Evolutionary conservation across 2,113 vertebrate species (phyloP).

Genomic region (Callopanchax toddi): DNA sequence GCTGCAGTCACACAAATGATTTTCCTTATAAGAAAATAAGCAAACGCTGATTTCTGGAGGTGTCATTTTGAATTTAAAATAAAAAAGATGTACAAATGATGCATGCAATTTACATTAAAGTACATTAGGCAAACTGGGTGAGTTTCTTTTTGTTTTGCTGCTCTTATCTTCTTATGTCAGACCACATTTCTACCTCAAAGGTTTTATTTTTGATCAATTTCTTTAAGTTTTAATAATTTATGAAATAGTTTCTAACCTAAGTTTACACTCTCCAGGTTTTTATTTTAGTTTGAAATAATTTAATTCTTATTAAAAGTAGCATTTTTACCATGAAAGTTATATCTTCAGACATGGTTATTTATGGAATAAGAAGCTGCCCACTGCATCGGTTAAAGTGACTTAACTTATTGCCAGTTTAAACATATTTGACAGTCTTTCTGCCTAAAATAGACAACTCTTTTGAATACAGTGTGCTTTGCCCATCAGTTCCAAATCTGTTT

Average conservation of each 20-base stretch:
- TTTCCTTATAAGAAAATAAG: too few relatives aligned
- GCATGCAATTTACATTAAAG: too few relatives aligned
- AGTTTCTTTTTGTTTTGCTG: too few relatives aligned
- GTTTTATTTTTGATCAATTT: neutral
- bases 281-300: too few relatives aligned
- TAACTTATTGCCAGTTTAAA: neutral
- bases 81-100: too few relatives aligned
- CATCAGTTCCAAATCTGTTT: too few relatives aligned
- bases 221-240: neutral
- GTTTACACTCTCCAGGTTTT: neutral
- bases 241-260: neutral
- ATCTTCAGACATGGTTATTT: neutral
- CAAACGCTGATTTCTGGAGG: too few relatives aligned
- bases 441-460: constrained; percentile 53
- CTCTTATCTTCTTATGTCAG: neutral
- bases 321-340: too few relatives aligned
- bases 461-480: neutral
- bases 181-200: neutral
- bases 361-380: neutral
- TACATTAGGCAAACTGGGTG: too few relatives aligned
- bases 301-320: too few relatives aligned
- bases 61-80: too few relatives aligned
- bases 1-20: too few relatives aligned
- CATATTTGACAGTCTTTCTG: constrained; percentile 15
- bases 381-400: neutral